These are phyloP conservation scores for Coregonus sp. DNA, from an alignment of 2,797 vertebrate species.

Conservation along the genomic window DNA sequence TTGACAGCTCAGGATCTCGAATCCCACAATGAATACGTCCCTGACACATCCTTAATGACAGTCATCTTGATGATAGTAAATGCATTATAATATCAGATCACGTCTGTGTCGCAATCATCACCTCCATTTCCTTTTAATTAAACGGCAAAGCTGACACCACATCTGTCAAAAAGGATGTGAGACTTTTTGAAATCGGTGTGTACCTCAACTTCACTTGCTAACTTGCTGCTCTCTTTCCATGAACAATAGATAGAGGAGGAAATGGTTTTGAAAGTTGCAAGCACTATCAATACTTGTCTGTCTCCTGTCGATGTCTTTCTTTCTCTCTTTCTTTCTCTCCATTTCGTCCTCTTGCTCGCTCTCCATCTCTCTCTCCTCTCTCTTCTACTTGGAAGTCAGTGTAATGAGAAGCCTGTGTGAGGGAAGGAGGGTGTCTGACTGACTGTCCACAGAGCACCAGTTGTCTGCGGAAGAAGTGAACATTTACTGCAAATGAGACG, in stretches of 20 bases:
- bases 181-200: slow-evolving; percentile 75
- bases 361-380: slow-evolving; percentile 58
- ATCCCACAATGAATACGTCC: slow-evolving; percentile 68
- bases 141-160: slow-evolving; percentile 72
- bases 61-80: slow-evolving; percentile 77
- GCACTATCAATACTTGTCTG: slow-evolving; percentile 76
- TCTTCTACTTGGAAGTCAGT: slow-evolving; percentile 73
- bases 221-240: slow-evolving; percentile 44
- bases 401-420: slow-evolving; percentile 76
- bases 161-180: slow-evolving; percentile 79
- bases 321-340: slow-evolving; percentile 25
- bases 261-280: slow-evolving; percentile 74
- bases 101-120: slow-evolving; percentile 74
- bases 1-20: slow-evolving; percentile 72
- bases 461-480: slow-evolving; percentile 90
- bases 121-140: slow-evolving; percentile 81
- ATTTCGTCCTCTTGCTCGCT: slow-evolving; percentile 54
- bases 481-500: slow-evolving; percentile 74
- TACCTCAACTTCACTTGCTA: slow-evolving; percentile 60
- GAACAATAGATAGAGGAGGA: slow-evolving; percentile 72
- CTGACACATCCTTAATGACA: slow-evolving; percentile 79
- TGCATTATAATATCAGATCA: slow-evolving; percentile 73
- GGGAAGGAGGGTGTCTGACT: slow-evolving; percentile 80
- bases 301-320: slow-evolving; percentile 44
- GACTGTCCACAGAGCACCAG: slow-evolving; percentile 85